These are phyloP conservation scores for Busseola fusca DNA, from an alignment of 2,888 invertebrate genomes.

Conservation along the genomic window DNA sequence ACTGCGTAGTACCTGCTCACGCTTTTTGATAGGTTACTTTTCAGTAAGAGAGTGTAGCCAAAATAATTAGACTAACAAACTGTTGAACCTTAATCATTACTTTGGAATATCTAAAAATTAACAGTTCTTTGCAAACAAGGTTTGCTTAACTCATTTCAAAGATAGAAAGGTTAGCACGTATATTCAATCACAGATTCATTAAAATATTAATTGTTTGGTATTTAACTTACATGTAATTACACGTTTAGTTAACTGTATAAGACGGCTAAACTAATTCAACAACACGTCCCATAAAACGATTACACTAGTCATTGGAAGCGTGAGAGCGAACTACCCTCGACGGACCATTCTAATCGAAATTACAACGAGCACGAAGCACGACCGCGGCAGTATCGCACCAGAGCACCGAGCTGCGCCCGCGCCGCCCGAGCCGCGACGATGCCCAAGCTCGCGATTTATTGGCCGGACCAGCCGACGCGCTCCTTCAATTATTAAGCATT, in stretches of 20 bases:
- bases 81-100: neutral
- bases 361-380: constrained; percentile 84
- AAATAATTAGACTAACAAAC: neutral
- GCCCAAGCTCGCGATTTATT: constrained; percentile 75
- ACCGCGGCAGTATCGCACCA: constrained; percentile 77
- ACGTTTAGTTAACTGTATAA: constrained; percentile 59
- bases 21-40: neutral
- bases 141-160: neutral
- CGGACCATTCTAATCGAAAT: constrained; percentile 79
- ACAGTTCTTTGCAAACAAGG: neutral
- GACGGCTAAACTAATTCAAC: constrained; percentile 72
- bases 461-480: constrained; percentile 72
- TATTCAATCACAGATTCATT: constrained; percentile 1
- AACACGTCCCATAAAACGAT: constrained; percentile 78
- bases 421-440: constrained; percentile 47
- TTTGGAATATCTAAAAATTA: neutral
- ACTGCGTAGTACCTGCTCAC: neutral
- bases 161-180: constrained; percentile 4
- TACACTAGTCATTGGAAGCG: constrained; percentile 82
- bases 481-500: constrained; percentile 85
- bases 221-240: constrained; percentile 43
- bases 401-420: constrained; percentile 63
- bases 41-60: neutral
- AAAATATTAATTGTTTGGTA: constrained; percentile 32
- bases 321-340: constrained; percentile 84